Evolutionary conservation across 1,140 invertebrate genomes (phyloP), one percentile per base, ranked within the genome.

Genomic region (Neodiprion lecontei): DNA sequence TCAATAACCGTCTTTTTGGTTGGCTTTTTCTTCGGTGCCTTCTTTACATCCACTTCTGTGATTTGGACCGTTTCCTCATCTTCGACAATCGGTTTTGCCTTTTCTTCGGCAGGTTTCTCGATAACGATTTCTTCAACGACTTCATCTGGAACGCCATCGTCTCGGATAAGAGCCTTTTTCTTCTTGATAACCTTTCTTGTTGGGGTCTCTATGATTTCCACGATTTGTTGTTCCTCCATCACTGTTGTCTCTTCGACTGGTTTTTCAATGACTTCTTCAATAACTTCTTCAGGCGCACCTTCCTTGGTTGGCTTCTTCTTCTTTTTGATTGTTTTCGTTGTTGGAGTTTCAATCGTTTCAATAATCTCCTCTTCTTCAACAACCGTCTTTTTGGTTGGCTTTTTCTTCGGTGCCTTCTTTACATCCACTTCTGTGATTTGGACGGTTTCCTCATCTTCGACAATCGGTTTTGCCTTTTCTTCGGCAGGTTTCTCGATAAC

Each of bases 321-420:
- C 75, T 81, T 85, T 71, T 84, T 82, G 23, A 82, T 78, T 21
- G 81, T 84, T 72, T 81, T 85, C 69, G 82, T 81, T 11, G 75
- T 80, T 17, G 77, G 78, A 14, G 77, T 83, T 75, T 81, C 78
- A 0, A 80, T 72, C 23, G 74, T 79, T 74, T 84, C 76, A 10
- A 84, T 72, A 10, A 82, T 78, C 69, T 83, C 77, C 70, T 83
- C 73, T 40, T 76, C 76, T 23, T 77, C 70, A 79, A 78, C 50
- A 9, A 76, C 67, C n/a, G 71, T 67, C 9, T 69, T 66, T 66
- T 72, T 73, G 53, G 8, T 17, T 69, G 48, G 67, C 8, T 12
- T 71, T 40, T 28, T 73, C 68, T 68, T 67, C 53, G 48, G 17
- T n/a, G 68, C 67, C 12, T 69, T 47, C 69, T 23, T 67, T 5